Evolutionary conservation across 2,797 vertebrate genomes (phyloP).

Genomic region (Sciurus vulgaris): DNA sequence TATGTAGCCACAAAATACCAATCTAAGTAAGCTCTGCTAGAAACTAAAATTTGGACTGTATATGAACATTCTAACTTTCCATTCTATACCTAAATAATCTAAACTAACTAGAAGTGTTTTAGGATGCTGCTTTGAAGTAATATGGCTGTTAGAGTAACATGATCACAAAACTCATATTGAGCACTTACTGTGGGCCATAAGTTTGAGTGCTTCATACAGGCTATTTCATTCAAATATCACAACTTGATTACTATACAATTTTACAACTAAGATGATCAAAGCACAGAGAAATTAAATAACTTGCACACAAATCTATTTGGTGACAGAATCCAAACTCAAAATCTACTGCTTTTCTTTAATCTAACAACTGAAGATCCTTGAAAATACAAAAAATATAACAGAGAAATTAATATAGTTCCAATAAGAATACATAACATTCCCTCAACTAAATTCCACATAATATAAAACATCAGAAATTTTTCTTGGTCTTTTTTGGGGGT

Average conservation of each 20-base stretch:
- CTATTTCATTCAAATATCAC: neutral
- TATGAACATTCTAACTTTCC: slow-evolving; percentile 63
- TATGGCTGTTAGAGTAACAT: neutral
- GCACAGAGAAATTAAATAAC: slow-evolving; percentile 31
- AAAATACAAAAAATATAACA: neutral
- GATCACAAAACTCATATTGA: neutral
- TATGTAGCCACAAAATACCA: slow-evolving; percentile 66
- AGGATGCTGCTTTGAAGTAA: slow-evolving; percentile 2
- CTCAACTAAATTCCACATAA: slow-evolving; percentile 26
- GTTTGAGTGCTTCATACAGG: neutral
- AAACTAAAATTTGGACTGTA: slow-evolving; percentile 62
- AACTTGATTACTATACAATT: slow-evolving; percentile 16
- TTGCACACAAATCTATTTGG: neutral
- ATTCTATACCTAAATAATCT: neutral
- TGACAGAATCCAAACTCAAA: slow-evolving; percentile 57
- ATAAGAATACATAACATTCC: neutral
- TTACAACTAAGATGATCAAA: slow-evolving; percentile 45
- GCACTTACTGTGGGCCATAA: neutral
- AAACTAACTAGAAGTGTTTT: slow-evolving; percentile 38
- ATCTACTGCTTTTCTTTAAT: slow-evolving; percentile 3
- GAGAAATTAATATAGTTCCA: neutral
- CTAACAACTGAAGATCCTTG: neutral
- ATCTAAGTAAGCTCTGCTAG: slow-evolving; percentile 60
- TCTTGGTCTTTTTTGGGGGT: neutral
- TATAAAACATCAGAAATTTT: slow-evolving; percentile 37